Evolutionary conservation across 2,797 vertebrate species (phyloP), one percentile per base, ranked within the genome.

Genomic region (Pipistrellus pygmaeus): DNA sequence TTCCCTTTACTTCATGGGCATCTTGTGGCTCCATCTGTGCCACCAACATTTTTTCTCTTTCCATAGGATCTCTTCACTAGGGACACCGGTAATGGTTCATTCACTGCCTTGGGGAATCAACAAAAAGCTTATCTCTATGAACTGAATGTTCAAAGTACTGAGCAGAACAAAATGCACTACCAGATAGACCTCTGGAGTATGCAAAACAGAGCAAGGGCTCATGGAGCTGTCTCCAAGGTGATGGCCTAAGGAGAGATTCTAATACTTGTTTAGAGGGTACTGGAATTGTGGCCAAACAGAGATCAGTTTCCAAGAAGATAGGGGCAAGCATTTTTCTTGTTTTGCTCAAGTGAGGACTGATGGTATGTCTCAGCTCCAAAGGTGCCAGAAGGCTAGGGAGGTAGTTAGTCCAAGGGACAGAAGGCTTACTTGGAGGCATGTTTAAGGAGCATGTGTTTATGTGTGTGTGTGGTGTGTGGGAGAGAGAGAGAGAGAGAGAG

Each of bases 291-390:
- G 73, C 11, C 30, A 84, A 35, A 78, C 4, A 55, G 44, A 71
- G 20, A 35, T 80, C 13, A 64, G 55, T 87, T 25, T 89, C 41
- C 4, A 53, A 62, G 62, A 82, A 93, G 12, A 27, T n/a, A 73
- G 4, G 8, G 18, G 7, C n/a, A 68, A 75, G 15, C 7, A 10
- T 46, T 85, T 91, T 41, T 72, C 73, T 46, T 11, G 2, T 76
- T 90, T 85, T 84, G 32, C 35, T 92, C 8, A 76, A 53, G 4
- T 94, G 60, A 85, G 35, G 51, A 80, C 46, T 53, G 51, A 75
- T n/a, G 10, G 55, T 69, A 27, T 89, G 4, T 90, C 46, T 80
- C 8, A 38, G 35, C 25, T 76, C 38, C 51, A 15, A 64, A 66
- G 13, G 23, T 71, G 15, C 80, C 21, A 71, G 88, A 87, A 75